These are phyloP conservation scores for Cactoblastis cactorum DNA, from an alignment of 2,888 invertebrate species.

Conservation along the genomic window DNA sequence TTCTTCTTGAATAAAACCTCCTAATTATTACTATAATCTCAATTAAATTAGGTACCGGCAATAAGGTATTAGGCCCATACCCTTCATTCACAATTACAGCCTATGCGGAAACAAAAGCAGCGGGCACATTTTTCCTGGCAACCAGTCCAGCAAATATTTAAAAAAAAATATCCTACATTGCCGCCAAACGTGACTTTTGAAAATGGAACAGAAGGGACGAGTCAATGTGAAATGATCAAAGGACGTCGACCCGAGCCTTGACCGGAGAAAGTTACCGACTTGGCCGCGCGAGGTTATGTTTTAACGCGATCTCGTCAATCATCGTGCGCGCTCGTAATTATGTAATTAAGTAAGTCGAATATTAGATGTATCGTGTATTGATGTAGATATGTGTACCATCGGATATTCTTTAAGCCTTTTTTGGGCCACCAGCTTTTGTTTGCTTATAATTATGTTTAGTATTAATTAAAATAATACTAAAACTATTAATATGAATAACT, in stretches of 20 bases:
- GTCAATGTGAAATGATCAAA: constrained; percentile 22
- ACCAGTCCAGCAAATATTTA: too few relatives aligned
- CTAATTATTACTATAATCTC: too few relatives aligned
- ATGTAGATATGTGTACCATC: background rate
- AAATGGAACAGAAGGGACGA: constrained; percentile 12
- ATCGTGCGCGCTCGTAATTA: background rate
- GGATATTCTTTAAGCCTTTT: background rate
- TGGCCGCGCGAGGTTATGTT: constrained; percentile 1
- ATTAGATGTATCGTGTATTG: background rate
- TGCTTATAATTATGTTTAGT: background rate
- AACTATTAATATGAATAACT: too few relatives aligned
- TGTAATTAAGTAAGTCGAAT: background rate
- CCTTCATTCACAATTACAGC: too few relatives aligned
- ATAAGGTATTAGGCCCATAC: too few relatives aligned
- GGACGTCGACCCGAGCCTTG: constrained; percentile 47
- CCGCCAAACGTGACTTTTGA: background rate
- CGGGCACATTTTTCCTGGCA: too few relatives aligned
- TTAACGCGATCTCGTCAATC: constrained; percentile 6
- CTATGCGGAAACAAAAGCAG: too few relatives aligned
- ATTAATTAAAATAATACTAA: too few relatives aligned
- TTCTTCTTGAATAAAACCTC: too few relatives aligned
- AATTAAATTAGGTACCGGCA: too few relatives aligned
- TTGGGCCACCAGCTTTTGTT: too few relatives aligned
- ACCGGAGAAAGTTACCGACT: constrained; percentile 52
- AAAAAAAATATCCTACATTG: background rate